Evolutionary conservation across 1,140 invertebrate species (phyloP).

Genomic region (Eumaeus atala): DNA sequence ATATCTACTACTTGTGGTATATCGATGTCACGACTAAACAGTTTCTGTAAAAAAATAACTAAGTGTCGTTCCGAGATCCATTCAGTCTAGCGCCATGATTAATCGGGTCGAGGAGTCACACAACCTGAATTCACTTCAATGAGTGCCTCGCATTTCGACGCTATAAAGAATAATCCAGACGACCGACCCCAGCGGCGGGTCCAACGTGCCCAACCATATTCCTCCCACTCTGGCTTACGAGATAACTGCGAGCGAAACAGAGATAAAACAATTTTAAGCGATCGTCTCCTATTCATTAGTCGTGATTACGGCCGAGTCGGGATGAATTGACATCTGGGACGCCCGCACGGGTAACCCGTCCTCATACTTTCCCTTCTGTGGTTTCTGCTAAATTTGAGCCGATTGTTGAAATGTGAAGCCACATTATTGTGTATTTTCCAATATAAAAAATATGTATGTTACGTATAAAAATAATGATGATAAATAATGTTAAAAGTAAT

Average conservation of each 20-base stretch:
- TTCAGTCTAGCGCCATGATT: conserved; percentile 52
- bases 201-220: conserved; percentile 36
- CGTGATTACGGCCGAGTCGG: conserved; percentile 52
- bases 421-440: not conserved
- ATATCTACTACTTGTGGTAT: conserved; percentile 3
- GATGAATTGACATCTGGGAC: conserved; percentile 68
- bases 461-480: too few species aligned
- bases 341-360: conserved; percentile 37
- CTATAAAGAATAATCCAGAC: conserved; percentile 67
- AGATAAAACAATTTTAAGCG: conserved; percentile 50
- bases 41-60: conserved; percentile 30
- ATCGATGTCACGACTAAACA: conserved; percentile 22
- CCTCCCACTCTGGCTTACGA: conserved; percentile 43
- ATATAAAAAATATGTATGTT: too few species aligned
- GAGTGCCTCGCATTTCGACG: conserved; percentile 61
- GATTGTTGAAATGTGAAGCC: conserved; percentile 41
- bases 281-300: conserved; percentile 68
- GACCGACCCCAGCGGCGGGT: conserved; percentile 41
- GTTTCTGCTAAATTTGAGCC: conserved; percentile 59
- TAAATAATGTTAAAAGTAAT: too few species aligned
- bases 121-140: conserved; percentile 63
- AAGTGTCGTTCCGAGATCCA: conserved; percentile 40
- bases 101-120: conserved; percentile 60
- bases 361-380: conserved; percentile 56
- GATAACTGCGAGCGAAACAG: conserved; percentile 34